phyloP scores from a whole-genome alignment of 1,140 invertebrate species.

The Diachasma alloeum region DNA sequence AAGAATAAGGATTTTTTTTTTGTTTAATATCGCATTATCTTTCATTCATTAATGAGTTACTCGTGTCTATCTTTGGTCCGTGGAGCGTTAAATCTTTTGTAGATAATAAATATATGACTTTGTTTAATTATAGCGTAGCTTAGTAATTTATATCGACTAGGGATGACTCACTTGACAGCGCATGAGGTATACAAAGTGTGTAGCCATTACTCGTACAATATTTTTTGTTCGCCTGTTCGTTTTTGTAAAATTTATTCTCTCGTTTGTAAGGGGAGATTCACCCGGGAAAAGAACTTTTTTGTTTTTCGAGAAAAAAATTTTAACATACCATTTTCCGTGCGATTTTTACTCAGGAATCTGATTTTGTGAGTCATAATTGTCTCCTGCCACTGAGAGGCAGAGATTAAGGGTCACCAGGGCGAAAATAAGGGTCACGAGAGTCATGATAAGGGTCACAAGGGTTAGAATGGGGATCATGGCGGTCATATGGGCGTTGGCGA shows the following conservation, averaged over 20 bases:
- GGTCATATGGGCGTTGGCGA: no score
- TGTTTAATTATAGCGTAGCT: conserved; percentile 39
- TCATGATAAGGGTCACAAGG: no score
- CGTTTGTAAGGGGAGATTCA: no score
- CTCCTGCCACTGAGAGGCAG: no score
- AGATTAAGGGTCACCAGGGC: no score
- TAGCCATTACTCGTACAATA: background rate
- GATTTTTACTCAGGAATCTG: no score
- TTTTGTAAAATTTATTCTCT: background rate
- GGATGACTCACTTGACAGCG: conserved; percentile 16
- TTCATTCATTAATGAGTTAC: conserved; percentile 40
- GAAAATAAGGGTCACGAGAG: no score
- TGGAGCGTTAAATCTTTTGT: conserved; percentile 46
- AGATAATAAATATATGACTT: conserved; percentile 36
- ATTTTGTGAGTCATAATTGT: no score
- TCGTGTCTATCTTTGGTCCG: conserved; percentile 50
- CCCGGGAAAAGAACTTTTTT: no score
- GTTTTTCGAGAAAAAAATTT: no score
- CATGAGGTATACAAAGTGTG: conserved; percentile 33
- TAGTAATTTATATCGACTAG: conserved; percentile 17
- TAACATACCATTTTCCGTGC: no score
- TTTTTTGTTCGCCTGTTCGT: background rate
- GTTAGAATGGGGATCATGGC: no score
- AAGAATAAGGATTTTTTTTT: conserved; percentile 10
- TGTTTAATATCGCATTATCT: background rate